Base-by-base conservation (phyloP, 2,888 invertebrate genomes). In the Volucella zonaria region DNA sequence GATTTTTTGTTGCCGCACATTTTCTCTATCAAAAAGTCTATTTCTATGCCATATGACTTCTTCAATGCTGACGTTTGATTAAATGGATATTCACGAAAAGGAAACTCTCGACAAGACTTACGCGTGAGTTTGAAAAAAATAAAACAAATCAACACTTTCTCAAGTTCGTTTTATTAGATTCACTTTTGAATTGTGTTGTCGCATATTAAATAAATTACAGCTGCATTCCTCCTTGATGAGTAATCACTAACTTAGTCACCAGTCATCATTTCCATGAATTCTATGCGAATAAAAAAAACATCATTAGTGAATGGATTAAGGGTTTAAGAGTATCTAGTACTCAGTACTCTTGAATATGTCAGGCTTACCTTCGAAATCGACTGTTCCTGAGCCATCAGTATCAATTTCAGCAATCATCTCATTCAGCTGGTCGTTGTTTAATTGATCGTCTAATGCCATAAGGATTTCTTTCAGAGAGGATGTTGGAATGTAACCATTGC, bases 401-500 rank as follows among this genome's bases (percentile, higher is more conserved):
- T 99, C 99, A 90, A 99, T 98, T 94, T 99, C 99, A 91, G 97
- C 97, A 92, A 99, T 98, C 95, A 99, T 98, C 92, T 96, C 97
- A 90, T 98, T 98, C 91, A 99, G 94, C 92, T 98, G 98, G 87
- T 97, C 96, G 87, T 98, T 96, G 80, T 97, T 97, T 88, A 99
- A 94, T 92, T 98, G 98, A 92, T 99, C 99, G 90, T 99, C 99
- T 90, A 99, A 93, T 92, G 98, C 98, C 87, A 97, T 95, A 80
- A 99, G 94, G 92, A 99, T 99, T 94, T 99, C 99, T 89, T 96
- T 95, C 89, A 98, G 93, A 91, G 97, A 97, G 79, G 96, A 95
- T 81, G 97, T 97, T 91, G 97, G 97, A 94, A 98, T 98, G 94
- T 96, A 97, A 91, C 97, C 97, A 92, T 97, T 96, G 95, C 98